Percentiles rank a stretch among this genome's conserved stretches.
Evolutionary conservation across 2,113 vertebrate genomes (phyloP).

Genomic region (Willisornis vidua): DNA sequence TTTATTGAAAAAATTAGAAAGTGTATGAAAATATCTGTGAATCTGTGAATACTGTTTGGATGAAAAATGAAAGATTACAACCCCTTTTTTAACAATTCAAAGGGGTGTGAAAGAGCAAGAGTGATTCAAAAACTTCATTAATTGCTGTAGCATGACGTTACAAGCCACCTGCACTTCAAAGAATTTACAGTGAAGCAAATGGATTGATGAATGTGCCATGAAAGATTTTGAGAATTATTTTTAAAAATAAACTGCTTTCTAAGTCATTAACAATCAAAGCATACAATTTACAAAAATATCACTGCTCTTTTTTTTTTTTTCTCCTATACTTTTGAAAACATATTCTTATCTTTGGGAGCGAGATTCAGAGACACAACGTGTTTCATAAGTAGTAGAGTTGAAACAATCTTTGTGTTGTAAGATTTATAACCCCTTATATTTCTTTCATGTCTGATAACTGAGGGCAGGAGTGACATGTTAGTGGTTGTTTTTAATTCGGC

Average conservation of each 20-base stretch:
- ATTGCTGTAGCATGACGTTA: slow-evolving; percentile 55
- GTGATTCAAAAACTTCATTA: slow-evolving; percentile 72
- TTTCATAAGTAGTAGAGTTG: not conserved
- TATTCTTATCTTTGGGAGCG: not conserved
- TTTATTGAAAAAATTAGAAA: slow-evolving; percentile 48
- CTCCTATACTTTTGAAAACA: not conserved
- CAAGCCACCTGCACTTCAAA: slow-evolving; percentile 74
- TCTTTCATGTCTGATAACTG: not conserved
- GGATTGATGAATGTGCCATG: slow-evolving; percentile 69
- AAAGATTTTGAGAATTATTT: slow-evolving; percentile 72
- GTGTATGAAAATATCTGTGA: slow-evolving; percentile 54
- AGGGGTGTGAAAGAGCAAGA: slow-evolving; percentile 57
- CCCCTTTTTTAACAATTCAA: slow-evolving; percentile 61
- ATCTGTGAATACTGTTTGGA: slow-evolving; percentile 44
- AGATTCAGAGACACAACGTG: not conserved
- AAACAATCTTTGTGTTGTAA: not conserved
- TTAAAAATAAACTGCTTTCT: slow-evolving; percentile 70
- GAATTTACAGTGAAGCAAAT: slow-evolving; percentile 71
- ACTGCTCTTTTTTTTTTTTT: slow-evolving; percentile 7
- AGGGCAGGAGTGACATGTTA: not conserved
- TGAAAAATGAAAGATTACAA: slow-evolving; percentile 69
- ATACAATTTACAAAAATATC: slow-evolving; percentile 7
- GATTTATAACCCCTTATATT: not conserved
- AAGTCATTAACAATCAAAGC: slow-evolving; percentile 26
- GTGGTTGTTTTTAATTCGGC: not conserved